Base-by-base conservation (phyloP, 2,888 invertebrate genomes). In the Caenorhabditis angaria region DNA sequence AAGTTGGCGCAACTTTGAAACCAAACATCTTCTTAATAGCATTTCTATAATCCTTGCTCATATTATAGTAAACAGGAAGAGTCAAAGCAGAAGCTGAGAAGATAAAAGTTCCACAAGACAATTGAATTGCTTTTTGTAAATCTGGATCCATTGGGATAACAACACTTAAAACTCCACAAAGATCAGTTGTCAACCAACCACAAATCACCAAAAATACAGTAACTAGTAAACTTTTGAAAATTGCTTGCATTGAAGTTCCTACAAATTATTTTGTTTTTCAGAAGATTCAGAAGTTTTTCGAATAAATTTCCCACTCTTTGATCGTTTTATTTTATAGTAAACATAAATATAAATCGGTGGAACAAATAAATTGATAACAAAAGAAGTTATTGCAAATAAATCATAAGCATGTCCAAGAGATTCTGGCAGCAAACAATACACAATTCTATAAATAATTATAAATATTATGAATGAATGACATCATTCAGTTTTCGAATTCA, bases 171-270 rank as follows among this genome's bases (percentile, higher is more conserved):
- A 56, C 61, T 24, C 71, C 71, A 14, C 66, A 66, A 6, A 66
- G 61, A 25, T 71, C 71, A 1, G 71, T 71, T 0, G 71, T 71
- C 71, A 71, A 66, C 71, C 71, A 71, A 6, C 71, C 71, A 24
- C 63, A 50, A 2, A 61, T 6, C 14, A 53, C 32, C 0, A 53
- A 24, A 12, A 14, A 27, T 27, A 55, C 25, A 10, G 54, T 41
- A 6, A 62, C 25, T 2, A 12, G 3, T 2, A 62, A 41, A 35
- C 41, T 62, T 32, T 22, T 51, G 14, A 65, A 47, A 20, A 53
- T 24, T 24, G 60, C 54, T 54, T 60, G 53, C 65, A 65, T 62
- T 29, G 60, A 48, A 55, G 14, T 60, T 27, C 48, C 60, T 55
- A 12, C 28, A 35, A 29, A n/a, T 51, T 50, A 58, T 53, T 8